Percentiles rank a stretch among this genome's conserved stretches.
phyloP scores from a whole-genome alignment of 2,888 invertebrate genomes.

The Steinernema carpocapsae region DNA sequence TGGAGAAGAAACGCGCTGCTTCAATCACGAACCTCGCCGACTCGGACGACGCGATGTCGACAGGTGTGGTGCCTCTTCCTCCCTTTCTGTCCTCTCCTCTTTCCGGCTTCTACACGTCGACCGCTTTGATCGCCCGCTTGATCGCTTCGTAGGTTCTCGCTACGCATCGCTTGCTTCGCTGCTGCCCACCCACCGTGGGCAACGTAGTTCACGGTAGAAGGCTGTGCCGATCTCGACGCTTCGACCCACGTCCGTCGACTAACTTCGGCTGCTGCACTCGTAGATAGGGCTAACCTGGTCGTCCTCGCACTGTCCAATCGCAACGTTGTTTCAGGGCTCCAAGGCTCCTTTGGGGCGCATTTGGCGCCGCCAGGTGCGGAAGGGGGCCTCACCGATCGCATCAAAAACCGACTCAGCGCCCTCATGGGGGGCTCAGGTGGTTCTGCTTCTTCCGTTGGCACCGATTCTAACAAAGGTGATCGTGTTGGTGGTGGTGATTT shows the following conservation, averaged over 20 bases:
- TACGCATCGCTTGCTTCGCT: too few species aligned
- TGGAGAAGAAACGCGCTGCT: conserved; percentile 64
- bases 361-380: conserved; percentile 21
- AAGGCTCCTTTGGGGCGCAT: neutral
- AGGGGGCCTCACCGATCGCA: conserved; percentile 16
- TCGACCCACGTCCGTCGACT: neutral
- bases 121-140: conserved; percentile 10
- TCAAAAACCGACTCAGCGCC: conserved; percentile 24
- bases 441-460: neutral
- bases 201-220: too few species aligned
- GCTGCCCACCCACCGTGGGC: too few species aligned
- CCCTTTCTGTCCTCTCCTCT: neutral
- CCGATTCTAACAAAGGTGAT: conserved; percentile 29
- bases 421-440: conserved; percentile 20
- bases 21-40: conserved; percentile 37
- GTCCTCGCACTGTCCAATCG: neutral
- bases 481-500: conserved; percentile 17
- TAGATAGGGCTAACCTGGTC: neutral
- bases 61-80: conserved; percentile 23
- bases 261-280: neutral
- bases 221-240: too few species aligned
- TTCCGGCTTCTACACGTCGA: neutral
- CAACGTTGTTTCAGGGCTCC: conserved; percentile 24
- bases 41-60: conserved; percentile 31
- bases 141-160: neutral